Evolutionary conservation across 2,888 invertebrate genomes (phyloP), one percentile per base, ranked within the genome.

Genomic region (Epirrita christyi): DNA sequence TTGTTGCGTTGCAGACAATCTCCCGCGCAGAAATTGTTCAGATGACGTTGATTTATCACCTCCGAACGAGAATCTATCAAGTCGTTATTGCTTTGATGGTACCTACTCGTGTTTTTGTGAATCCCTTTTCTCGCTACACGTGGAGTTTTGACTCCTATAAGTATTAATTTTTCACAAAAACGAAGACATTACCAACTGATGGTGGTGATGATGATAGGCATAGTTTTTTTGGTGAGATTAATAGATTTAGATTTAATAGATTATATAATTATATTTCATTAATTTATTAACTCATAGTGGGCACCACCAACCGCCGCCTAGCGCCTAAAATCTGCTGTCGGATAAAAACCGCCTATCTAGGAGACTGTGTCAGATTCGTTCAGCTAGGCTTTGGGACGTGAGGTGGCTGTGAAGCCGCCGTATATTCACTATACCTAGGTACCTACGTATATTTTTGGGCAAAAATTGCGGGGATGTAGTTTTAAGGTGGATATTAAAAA

Each of bases 401-500:
- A 9, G 15, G 14, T 8, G 40, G 40, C 2, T 41, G 15, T 9
- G 40, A 41, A 10, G 40, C 21, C 21, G 15, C 40, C 3, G 15
- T 21, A 0, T 21, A 41, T 10, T 14, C n/a, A n/a, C n/a, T n/a
- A n/a, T n/a, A n/a, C n/a, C n/a, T n/a, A n/a, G n/a, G n/a, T n/a
- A 0, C 0, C 9, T 41, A 41, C 10, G 0, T 10, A 41, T 9
- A 8, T 41, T 15, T 21, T 15, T 41, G 1, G 10, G 2, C 8
- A 5, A 14, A 41, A 41, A 15, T 15, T 41, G 10, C 0, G 40
- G 40, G 21, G 40, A 21, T 9, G 40, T 41, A 6, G 11, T 41
- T 21, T 14, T 41, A 41, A 41, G 15, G 15, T 41, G 13, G 40
- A 15, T 41, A 41, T 21, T 15, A 41, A 38, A 13, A 38, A 38